A percentile compares a stretch with the other conserved stretches of the same genome.
Evolutionary conservation across 2,113 vertebrate species (phyloP).

Genomic region (Erpornis zantholeuca): DNA sequence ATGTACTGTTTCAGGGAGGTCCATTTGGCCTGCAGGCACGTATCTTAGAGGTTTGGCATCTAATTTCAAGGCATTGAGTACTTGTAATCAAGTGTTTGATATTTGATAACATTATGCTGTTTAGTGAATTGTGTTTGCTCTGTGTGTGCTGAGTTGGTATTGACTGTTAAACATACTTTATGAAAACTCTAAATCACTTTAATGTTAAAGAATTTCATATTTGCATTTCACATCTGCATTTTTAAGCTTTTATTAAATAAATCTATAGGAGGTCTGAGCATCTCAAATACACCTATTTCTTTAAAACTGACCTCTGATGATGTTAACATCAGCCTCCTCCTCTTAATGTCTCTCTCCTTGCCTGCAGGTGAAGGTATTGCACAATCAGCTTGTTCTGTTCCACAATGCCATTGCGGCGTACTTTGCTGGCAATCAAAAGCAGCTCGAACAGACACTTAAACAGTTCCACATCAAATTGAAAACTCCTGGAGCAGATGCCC

Average conservation of each 20-base stretch:
- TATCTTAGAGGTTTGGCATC: background rate
- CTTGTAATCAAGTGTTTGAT: background rate
- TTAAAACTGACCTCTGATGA: background rate
- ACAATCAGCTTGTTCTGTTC: slow-evolving; percentile 97
- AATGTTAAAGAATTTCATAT: background rate
- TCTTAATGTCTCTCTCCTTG: slow-evolving; percentile 22
- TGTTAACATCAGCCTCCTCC: background rate
- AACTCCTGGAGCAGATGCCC: slow-evolving; percentile 89
- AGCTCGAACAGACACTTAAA: slow-evolving; percentile 97
- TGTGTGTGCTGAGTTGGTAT: background rate
- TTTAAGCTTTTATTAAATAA: background rate
- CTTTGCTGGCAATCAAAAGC: slow-evolving; percentile 96
- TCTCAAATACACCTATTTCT: background rate
- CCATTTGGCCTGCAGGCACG: background rate
- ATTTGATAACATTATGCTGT: background rate
- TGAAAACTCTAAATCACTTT: background rate
- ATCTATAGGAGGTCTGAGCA: background rate
- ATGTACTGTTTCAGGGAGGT: background rate
- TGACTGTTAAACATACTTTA: background rate
- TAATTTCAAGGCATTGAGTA: background rate
- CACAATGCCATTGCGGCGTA: slow-evolving; percentile 95
- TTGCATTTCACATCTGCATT: background rate
- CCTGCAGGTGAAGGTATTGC: slow-evolving; percentile 92
- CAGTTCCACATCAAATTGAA: slow-evolving; percentile 99
- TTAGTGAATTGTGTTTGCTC: background rate